Conservation (phyloP, 2,113 vertebrate species). For the Boleophthalmus pectinirostris region DNA sequence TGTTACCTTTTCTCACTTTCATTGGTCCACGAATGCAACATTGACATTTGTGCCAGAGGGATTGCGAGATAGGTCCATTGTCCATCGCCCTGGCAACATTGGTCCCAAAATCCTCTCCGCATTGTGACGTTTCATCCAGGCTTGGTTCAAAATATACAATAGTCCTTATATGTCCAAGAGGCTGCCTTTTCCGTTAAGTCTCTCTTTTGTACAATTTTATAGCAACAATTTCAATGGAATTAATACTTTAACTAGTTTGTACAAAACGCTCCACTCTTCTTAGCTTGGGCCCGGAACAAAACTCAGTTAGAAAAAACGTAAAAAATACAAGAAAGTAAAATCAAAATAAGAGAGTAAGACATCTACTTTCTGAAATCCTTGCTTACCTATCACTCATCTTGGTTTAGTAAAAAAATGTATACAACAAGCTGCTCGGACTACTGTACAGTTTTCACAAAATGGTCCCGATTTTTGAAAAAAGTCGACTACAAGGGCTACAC, state of each 20-base stretch:
- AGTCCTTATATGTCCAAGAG: conserved; percentile 44
- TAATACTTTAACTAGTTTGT: conserved; percentile 62
- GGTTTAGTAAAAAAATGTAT: conserved; percentile 82
- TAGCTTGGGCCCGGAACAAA: conserved; percentile 45
- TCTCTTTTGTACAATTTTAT: conserved; percentile 50
- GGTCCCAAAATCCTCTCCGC: conserved; percentile 42
- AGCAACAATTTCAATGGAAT: conserved; percentile 37
- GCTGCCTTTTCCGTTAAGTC: conserved; percentile 42
- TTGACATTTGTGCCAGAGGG: conserved; percentile 35
- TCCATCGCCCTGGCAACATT: conserved; percentile 42
- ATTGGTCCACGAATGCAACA: conserved; percentile 56
- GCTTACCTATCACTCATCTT: conserved; percentile 77
- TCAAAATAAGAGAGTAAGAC: conserved; percentile 67
- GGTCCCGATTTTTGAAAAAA: conserved; percentile 66
- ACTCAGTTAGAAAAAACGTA: conserved; percentile 50
- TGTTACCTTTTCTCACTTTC: conserved; percentile 42
- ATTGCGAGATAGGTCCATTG: conserved; percentile 39
- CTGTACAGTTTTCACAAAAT: conserved; percentile 79
- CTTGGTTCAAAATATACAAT: conserved; percentile 48
- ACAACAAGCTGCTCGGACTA: conserved; percentile 83
- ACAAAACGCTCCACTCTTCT: conserved; percentile 51
- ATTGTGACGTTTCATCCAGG: conserved; percentile 29
- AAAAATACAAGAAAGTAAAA: conserved; percentile 66
- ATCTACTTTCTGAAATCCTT: conserved; percentile 78
- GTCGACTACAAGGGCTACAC: conserved; percentile 74